phyloP scores from a whole-genome alignment of 2,888 invertebrate species.

The Leucoma salicis region DNA sequence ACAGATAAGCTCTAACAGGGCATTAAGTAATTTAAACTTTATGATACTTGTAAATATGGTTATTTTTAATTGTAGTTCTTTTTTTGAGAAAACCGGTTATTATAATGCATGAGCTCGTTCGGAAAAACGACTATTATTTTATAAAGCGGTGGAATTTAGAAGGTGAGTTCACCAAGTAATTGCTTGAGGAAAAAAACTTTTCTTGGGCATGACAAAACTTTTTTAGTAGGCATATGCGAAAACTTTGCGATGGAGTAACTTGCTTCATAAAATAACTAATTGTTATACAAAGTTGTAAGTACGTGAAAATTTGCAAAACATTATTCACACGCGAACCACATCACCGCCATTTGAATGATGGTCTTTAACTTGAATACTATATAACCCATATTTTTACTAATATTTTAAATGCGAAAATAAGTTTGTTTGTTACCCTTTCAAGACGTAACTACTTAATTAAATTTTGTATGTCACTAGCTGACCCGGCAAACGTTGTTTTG shows the following conservation, averaged over 20 bases:
- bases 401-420: no score
- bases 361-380: no score
- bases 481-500: no score
- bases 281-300: no score
- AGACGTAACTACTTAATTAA: no score
- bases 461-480: no score
- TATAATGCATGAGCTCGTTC: conserved; percentile 62
- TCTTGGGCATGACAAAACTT: conserved; percentile 25
- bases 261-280: no score
- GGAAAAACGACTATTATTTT: conserved; percentile 63
- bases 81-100: conserved; percentile 48
- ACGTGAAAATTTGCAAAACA: no score
- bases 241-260: background rate
- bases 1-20: conserved; percentile 18
- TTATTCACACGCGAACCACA: no score
- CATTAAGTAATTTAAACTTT: conserved; percentile 11
- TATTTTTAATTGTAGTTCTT: conserved; percentile 16
- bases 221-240: conserved; percentile 10
- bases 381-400: no score
- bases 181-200: conserved; percentile 34
- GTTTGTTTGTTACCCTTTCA: no score
- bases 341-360: no score
- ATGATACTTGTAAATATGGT: conserved; percentile 14
- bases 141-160: conserved; percentile 53
- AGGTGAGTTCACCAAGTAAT: conserved; percentile 46